Conservation (phyloP, 2,113 vertebrate species). For the Baryphthengus martii region DNA sequence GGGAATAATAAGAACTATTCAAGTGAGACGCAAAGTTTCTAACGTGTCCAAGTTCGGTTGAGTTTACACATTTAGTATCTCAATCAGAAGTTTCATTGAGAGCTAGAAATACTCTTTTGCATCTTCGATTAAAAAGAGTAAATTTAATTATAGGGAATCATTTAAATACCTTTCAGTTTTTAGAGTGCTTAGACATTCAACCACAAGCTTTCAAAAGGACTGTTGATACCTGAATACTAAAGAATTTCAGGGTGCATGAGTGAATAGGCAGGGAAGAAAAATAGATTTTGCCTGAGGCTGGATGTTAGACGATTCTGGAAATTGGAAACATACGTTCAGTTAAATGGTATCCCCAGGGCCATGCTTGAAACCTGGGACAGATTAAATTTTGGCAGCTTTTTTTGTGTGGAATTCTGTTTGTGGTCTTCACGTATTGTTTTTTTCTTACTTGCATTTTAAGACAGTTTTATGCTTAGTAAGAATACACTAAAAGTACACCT, state of each 20-base stretch:
- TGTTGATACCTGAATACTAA: slow-evolving; percentile 37
- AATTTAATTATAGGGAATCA: slow-evolving; percentile 67
- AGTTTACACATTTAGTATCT: slow-evolving; percentile 19
- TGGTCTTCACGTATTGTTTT: background rate
- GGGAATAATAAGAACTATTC: slow-evolving; percentile 29
- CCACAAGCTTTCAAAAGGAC: slow-evolving; percentile 22
- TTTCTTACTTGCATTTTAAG: background rate
- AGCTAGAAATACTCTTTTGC: slow-evolving; percentile 56
- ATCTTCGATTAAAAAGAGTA: slow-evolving; percentile 63
- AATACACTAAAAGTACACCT: background rate
- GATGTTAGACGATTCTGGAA: background rate
- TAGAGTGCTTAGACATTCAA: slow-evolving; percentile 22
- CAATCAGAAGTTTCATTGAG: slow-evolving; percentile 37
- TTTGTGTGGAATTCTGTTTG: background rate
- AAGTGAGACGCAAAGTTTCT: slow-evolving; percentile 22
- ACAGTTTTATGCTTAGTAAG: background rate
- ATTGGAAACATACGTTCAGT: background rate
- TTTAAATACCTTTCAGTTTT: slow-evolving; percentile 64
- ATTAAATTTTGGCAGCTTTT: background rate
- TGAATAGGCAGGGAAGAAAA: background rate
- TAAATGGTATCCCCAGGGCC: background rate
- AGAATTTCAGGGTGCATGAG: background rate
- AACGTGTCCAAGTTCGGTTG: slow-evolving; percentile 20
- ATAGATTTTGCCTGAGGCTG: background rate
- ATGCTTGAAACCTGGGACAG: background rate